Percentiles rank a stretch among this genome's conserved stretches.
Evolutionary conservation across 2,797 vertebrate species (phyloP).

Genomic region (Lacerta viridis): DNA sequence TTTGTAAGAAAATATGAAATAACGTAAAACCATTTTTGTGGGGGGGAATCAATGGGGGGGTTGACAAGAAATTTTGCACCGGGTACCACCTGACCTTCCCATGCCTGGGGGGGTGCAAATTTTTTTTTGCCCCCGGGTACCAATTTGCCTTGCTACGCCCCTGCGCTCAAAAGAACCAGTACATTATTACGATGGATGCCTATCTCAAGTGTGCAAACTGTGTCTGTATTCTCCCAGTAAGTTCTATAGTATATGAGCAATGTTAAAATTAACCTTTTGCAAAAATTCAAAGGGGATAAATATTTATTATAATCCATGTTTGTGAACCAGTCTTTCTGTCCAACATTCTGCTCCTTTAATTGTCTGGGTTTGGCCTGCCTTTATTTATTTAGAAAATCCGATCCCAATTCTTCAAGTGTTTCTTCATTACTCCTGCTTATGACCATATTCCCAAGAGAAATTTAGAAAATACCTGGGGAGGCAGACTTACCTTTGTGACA

Average conservation of each 20-base stretch:
- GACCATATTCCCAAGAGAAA: neutral
- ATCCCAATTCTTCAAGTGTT: too few relatives aligned
- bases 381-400: too few relatives aligned
- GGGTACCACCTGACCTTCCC: too few relatives aligned
- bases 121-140: too few relatives aligned
- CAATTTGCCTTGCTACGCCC: too few relatives aligned
- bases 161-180: neutral
- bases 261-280: conserved; percentile 44
- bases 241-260: conserved; percentile 27
- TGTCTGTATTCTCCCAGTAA: neutral
- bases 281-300: conserved; percentile 30
- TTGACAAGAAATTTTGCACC: too few relatives aligned
- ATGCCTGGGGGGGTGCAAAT: too few relatives aligned
- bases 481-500: neutral
- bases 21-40: too few relatives aligned
- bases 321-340: neutral
- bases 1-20: too few relatives aligned
- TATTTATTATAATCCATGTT: neutral
- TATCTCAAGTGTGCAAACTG: neutral
- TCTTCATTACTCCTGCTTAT: too few relatives aligned
- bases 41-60: too few relatives aligned
- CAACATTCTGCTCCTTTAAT: neutral
- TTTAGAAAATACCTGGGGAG: neutral
- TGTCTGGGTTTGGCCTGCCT: neutral
- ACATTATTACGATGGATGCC: neutral